phyloP scores from a whole-genome alignment of 1,140 invertebrate species.

The Drosophila sucinea region DNA sequence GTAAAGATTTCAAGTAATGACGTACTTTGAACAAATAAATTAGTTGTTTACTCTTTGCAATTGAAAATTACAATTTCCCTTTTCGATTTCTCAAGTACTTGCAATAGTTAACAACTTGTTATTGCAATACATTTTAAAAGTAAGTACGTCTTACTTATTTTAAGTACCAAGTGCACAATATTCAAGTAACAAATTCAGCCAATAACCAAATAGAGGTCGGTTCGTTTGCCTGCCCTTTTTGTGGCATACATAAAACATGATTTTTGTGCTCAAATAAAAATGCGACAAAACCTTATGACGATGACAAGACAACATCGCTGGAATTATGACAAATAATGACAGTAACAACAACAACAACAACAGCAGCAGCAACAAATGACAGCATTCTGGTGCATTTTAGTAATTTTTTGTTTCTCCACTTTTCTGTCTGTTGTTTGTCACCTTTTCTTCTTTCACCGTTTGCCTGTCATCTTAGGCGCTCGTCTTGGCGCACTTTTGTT shows the following conservation, averaged over 20 bases:
- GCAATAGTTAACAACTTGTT: too few relatives aligned
- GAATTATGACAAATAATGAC: slow-evolving; percentile 73
- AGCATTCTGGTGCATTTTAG: slow-evolving; percentile 65
- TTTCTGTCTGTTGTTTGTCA: slow-evolving; percentile 20
- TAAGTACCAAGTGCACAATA: too few relatives aligned
- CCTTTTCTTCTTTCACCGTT: slow-evolving; percentile 4
- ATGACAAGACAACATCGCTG: slow-evolving; percentile 51
- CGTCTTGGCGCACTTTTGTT: slow-evolving; percentile 1
- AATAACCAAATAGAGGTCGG: neutral
- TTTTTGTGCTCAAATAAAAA: slow-evolving; percentile 61
- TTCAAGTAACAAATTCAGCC: neutral
- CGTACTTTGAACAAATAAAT: too few relatives aligned
- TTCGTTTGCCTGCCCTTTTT: slow-evolving; percentile 10
- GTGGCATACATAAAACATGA: slow-evolving; percentile 67
- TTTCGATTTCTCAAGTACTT: too few relatives aligned
- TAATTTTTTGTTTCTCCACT: slow-evolving; percentile 34
- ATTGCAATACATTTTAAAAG: too few relatives aligned
- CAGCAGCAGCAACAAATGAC: slow-evolving; percentile 53
- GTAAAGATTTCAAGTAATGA: too few relatives aligned
- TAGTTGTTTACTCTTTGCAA: too few relatives aligned
- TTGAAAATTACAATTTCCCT: too few relatives aligned
- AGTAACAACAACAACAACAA: slow-evolving; percentile 46
- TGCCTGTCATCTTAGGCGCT: slow-evolving; percentile 14
- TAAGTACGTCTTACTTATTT: too few relatives aligned
- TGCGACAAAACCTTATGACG: slow-evolving; percentile 75